Evolutionary conservation across 2,888 invertebrate genomes (phyloP).

Genomic region (Calliscelio sp.): DNA sequence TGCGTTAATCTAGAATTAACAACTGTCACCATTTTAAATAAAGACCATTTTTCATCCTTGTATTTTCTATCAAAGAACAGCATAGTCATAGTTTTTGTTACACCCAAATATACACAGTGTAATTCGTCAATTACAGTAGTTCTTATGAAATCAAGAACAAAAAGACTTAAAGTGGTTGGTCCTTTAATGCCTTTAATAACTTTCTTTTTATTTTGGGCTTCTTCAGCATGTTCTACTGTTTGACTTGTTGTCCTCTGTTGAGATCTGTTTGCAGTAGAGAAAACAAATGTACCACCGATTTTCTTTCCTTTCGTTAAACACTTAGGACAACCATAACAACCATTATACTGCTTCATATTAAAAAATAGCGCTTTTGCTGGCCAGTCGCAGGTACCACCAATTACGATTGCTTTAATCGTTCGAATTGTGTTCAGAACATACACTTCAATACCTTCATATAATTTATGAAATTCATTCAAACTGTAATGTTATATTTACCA

Average conservation of each 20-base stretch:
- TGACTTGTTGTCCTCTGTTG: conserved; percentile 5
- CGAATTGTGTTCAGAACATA: background rate
- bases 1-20: background rate
- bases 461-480: conserved; percentile 5
- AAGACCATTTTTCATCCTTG: conserved; percentile 1
- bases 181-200: conserved; percentile 20
- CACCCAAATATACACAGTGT: conserved; percentile 29
- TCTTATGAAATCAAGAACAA: conserved; percentile 23
- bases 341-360: conserved; percentile 35
- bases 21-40: background rate
- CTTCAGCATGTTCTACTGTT: background rate
- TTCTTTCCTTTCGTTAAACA: conserved; percentile 9
- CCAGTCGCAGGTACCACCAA: conserved; percentile 39
- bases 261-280: background rate
- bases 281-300: background rate
- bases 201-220: background rate
- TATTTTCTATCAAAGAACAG: background rate
- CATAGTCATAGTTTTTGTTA: conserved; percentile 16
- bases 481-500: too few species aligned
- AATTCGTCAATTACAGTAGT: conserved; percentile 3
- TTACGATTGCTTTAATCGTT: background rate
- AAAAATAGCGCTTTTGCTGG: conserved; percentile 36
- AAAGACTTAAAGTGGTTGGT: background rate
- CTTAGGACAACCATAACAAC: conserved; percentile 11
- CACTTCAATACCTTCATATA: conserved; percentile 6